Evolutionary conservation across 2,888 invertebrate genomes (phyloP), one percentile per base, ranked within the genome.

Genomic region (Leucophenga montana): DNA sequence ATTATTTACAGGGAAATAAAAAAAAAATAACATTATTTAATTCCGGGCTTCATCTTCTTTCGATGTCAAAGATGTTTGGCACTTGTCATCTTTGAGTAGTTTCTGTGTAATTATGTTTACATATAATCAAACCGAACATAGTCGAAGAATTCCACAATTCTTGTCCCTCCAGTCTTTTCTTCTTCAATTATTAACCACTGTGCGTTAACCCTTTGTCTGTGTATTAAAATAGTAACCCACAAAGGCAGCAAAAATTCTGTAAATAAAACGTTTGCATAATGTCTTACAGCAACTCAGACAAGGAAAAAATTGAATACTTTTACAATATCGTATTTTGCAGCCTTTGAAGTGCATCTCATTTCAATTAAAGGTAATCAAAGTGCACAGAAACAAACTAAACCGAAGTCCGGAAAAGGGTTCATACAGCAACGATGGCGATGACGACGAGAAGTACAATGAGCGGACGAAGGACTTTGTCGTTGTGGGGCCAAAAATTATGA

Each of bases 401-500:
- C 46, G 18, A 50, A 1, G n/a, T 1, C 50, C 14, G 13, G 11
- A 50, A 50, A 50, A 50, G 16, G 16, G 39, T 27, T 27, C 27
- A 27, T 3, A 39, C 8, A 11, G 39, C 39, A 27, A 27, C 39
- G 4, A 39, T 39, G 39, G 8, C 39, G 39, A 39, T 8, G 11
- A 39, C 39, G 11, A 39, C 5, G 11, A 39, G 9, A 39, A 39
- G 4, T 11, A 8, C 39, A 56, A 56, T 2, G 27, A 5, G 56
- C 22, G 13, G 13, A 56, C 3, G 13, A 9, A 27, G 9, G 4
- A 39, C 9, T 39, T 39, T 39, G 39, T 5, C 39, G 39, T 39
- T 39, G 39, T 39, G 39, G 39, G 39, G 11, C 39, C 39, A 39
- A 11, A 82, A 82, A 84, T 84, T 83, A 84, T 82, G 84, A 84